phyloP scores from a whole-genome alignment of 1,140 invertebrate species.

The Drosophila cardini region DNA sequence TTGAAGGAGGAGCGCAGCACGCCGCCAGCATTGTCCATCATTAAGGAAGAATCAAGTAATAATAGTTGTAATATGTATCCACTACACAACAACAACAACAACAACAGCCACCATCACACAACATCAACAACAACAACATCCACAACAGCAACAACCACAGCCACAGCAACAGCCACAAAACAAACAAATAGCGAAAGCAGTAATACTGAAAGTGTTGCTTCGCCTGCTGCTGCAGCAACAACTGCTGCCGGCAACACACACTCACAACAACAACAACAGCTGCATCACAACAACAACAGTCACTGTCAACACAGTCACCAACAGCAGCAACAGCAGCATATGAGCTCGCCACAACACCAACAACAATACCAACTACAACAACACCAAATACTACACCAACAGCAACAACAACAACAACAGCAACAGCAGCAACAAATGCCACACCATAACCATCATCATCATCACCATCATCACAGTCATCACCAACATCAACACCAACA shows the following conservation, averaged over 20 bases:
- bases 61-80: conserved; percentile 88
- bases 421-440: conserved; percentile 82
- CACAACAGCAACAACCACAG: conserved; percentile 63
- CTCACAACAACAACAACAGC: conserved; percentile 70
- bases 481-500: conserved; percentile 51
- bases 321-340: conserved; percentile 71
- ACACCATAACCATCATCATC: conserved; percentile 78
- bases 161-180: conserved; percentile 65
- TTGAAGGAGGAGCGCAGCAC: conserved; percentile 86
- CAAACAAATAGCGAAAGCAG: conserved; percentile 37
- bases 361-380: conserved; percentile 80
- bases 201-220: conserved; percentile 63
- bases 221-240: conserved; percentile 45
- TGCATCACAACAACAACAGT: conserved; percentile 61
- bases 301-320: conserved; percentile 75
- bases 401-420: conserved; percentile 74
- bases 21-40: conserved; percentile 87
- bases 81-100: conserved; percentile 85
- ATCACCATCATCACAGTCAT: conserved; percentile 77
- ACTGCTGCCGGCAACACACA: conserved; percentile 57
- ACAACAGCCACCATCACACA: conserved; percentile 72
- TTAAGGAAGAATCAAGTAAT: conserved; percentile 90
- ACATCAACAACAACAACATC: conserved; percentile 73
- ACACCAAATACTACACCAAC: conserved; percentile 84
- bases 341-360: conserved; percentile 73